Evolutionary conservation across 2,113 vertebrate species (phyloP), one percentile per base, ranked within the genome.

Genomic region (Gobiocypris rarus): DNA sequence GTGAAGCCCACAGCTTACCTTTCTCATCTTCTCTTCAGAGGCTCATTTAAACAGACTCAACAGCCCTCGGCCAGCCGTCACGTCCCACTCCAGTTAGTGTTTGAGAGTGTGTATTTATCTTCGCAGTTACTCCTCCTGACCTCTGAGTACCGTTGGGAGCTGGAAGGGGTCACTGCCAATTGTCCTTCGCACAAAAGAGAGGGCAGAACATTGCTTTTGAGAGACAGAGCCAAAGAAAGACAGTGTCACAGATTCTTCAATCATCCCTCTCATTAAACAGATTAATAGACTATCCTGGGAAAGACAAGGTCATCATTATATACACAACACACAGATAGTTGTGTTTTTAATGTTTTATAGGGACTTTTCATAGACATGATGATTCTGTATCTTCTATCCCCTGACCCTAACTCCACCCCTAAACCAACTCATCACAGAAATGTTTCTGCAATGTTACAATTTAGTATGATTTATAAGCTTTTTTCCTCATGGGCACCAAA

Each of bases 131-230:
- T 89, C 88, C 89, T 89, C 89, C 86, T 91, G 89, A 92, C 90
- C 89, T 83, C 73, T 52, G 10, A 82, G 56, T 85, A 82, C 74
- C 75, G 80, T 9, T 2, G 87, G 90, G 91, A 90, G 84, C 45
- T 76, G 88, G 85, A 85, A 84, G 45, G 83, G 78, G 92, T 93
- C 93, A 93, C 43, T 89, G 89, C 86, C 90, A 94, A 93, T 94
- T 89, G 87, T 91, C 78, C 88, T 63, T 56, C 67, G 9, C 86
- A 93, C 89, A 94, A 91, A 81, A 87, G 86, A 87, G 84, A 84
- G 75, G 87, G 87, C 86, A 87, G 89, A 84, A 91, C 87, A 83
- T 78, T 83, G 88, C 89, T 87, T 77, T 83, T 61, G 79, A 81
- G 48, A 82, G 63, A 81, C 56, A 19, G 61, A 28, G 11, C 3